A percentile compares a stretch with the other conserved stretches of the same genome.
These are phyloP conservation scores for Papilio protenor DNA, from an alignment of 2,888 invertebrate species.

Conservation along the genomic window DNA sequence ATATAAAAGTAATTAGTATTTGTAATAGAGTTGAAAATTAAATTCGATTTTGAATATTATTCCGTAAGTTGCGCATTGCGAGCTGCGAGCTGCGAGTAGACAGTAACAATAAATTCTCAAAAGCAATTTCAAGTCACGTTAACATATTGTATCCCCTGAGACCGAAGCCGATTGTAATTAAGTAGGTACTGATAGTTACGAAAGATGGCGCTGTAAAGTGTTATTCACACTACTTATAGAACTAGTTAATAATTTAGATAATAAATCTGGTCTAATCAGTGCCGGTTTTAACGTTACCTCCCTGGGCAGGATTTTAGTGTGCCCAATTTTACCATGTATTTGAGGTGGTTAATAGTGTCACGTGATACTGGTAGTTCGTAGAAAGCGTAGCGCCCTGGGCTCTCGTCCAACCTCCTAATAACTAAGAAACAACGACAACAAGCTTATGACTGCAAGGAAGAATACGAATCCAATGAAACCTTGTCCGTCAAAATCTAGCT, in stretches of 20 bases:
- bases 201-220: conserved; percentile 63
- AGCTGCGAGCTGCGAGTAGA: conserved; percentile 68
- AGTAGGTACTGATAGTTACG: conserved; percentile 69
- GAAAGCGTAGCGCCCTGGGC: too few relatives aligned
- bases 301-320: too few relatives aligned
- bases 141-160: conserved; percentile 60
- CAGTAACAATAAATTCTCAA: conserved; percentile 72
- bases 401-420: too few relatives aligned
- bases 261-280: too few relatives aligned
- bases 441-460: too few relatives aligned
- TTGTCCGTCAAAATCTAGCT: too few relatives aligned
- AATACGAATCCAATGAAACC: too few relatives aligned
- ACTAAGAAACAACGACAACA: too few relatives aligned
- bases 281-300: too few relatives aligned
- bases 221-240: neutral
- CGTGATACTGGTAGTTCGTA: too few relatives aligned
- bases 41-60: conserved; percentile 56
- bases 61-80: conserved; percentile 54
- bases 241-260: neutral
- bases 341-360: too few relatives aligned
- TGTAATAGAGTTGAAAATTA: conserved; percentile 48
- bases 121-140: conserved; percentile 55
- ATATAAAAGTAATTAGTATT: neutral
- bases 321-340: too few relatives aligned
- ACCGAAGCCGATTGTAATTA: conserved; percentile 66